These are phyloP conservation scores for Spodoptera frugiperda DNA, from an alignment of 1,140 invertebrate genomes.

Conservation along the genomic window DNA sequence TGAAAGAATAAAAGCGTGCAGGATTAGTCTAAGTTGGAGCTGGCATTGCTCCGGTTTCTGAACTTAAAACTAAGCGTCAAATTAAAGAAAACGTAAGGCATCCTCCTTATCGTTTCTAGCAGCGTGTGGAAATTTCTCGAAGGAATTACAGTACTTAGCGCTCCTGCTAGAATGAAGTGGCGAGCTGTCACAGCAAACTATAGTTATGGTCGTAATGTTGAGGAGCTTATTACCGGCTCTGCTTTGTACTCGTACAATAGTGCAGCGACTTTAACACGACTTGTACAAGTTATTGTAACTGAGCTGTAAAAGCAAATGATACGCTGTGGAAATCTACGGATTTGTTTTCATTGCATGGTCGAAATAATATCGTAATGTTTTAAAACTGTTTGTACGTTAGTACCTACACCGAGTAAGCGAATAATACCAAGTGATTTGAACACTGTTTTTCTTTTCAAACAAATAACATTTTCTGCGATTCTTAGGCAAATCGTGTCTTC, in stretches of 20 bases:
- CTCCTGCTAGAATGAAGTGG: background rate
- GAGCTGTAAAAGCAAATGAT: background rate
- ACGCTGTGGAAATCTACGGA: background rate
- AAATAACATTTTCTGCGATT: background rate
- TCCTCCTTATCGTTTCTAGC: background rate
- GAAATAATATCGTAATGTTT: too few species aligned
- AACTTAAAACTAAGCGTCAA: constrained; percentile 1
- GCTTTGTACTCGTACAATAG: constrained; percentile 4
- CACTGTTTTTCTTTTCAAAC: background rate
- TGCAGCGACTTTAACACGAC: background rate
- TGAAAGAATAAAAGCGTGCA: constrained; percentile 14
- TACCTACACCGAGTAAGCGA: background rate
- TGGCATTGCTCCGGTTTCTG: constrained; percentile 6
- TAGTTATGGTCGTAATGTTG: constrained; percentile 6
- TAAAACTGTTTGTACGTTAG: too few species aligned
- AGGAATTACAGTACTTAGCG: background rate
- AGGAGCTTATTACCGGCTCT: background rate
- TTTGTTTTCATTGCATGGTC: background rate
- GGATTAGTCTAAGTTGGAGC: constrained; percentile 15
- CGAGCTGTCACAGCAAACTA: background rate
- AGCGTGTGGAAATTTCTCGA: background rate
- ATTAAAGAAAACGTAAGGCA: constrained; percentile 8
- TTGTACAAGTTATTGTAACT: constrained; percentile 1
- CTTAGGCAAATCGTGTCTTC: background rate
- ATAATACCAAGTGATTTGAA: background rate